Conservation (phyloP, 2,113 vertebrate species). For the Prunella fulvescens region DNA sequence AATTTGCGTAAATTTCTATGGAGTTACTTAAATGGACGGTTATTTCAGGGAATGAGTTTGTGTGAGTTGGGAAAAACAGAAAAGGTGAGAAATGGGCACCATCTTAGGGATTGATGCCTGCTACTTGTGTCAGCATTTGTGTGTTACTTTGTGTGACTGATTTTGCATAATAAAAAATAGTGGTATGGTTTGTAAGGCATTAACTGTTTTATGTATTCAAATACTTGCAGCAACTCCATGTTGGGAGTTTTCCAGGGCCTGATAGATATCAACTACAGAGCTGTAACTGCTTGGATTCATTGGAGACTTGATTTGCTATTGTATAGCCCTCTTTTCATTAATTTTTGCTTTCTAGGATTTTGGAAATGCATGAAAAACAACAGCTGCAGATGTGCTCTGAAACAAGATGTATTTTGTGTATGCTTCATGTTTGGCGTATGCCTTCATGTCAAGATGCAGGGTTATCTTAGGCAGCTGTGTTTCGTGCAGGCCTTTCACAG, state of each 20-base stretch:
- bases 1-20: rapidly evolving
- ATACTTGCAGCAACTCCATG: not conserved
- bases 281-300: not conserved
- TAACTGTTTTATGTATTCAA: not conserved
- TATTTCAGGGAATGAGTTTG: not conserved
- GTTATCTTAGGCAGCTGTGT: not conserved
- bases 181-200: not conserved
- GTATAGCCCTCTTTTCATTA: not conserved
- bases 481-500: not conserved
- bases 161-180: not conserved
- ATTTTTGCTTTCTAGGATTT: not conserved
- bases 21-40: not conserved
- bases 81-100: not conserved
- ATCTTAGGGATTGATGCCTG: not conserved
- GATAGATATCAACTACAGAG: not conserved
- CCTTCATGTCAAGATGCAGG: not conserved
- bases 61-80: not conserved
- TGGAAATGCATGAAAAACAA: not conserved
- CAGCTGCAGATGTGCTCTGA: not conserved
- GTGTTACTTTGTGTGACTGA: not conserved
- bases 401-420: not conserved
- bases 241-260: not conserved
- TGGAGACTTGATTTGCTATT: not conserved
- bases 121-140: not conserved
- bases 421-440: rapidly evolving